These are phyloP conservation scores for Epistrophella euchroma DNA, from an alignment of 2,888 invertebrate species.

Conservation along the genomic window DNA sequence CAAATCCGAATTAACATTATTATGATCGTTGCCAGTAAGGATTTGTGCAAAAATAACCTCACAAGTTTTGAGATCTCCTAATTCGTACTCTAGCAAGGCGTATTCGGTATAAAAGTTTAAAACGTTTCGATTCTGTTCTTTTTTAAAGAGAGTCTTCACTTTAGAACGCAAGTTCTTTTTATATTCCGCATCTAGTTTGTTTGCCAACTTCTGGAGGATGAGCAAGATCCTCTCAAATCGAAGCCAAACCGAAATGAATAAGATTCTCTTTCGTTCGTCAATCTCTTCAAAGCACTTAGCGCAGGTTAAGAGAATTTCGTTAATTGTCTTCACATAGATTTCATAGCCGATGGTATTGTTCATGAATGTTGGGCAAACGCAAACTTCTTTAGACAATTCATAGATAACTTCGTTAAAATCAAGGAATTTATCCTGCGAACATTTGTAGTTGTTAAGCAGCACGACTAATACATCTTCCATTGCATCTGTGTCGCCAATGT, in stretches of 20 bases:
- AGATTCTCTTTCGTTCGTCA: conserved; percentile 84
- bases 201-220: conserved; percentile 83
- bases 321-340: conserved; percentile 85
- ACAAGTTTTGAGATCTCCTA: conserved; percentile 84
- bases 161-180: conserved; percentile 82
- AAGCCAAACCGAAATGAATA: conserved; percentile 87
- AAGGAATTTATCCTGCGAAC: conserved; percentile 49
- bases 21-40: conserved; percentile 78
- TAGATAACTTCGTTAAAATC: conserved; percentile 78
- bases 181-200: conserved; percentile 81
- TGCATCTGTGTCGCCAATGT: conserved; percentile 83
- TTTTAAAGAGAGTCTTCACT: conserved; percentile 86
- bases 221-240: conserved; percentile 86
- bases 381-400: conserved; percentile 84
- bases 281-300: conserved; percentile 84
- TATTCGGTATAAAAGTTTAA: conserved; percentile 87
- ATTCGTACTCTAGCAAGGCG: conserved; percentile 86
- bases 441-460: conserved; percentile 76
- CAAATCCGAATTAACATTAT: conserved; percentile 77
- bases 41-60: conserved; percentile 85
- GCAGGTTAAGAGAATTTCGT: conserved; percentile 85
- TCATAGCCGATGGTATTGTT: conserved; percentile 87
- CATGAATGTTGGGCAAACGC: conserved; percentile 86
- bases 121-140: conserved; percentile 85
- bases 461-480: conserved; percentile 85